Conservation (phyloP, 2,113 vertebrate genomes). For the Limanda limanda region DNA sequence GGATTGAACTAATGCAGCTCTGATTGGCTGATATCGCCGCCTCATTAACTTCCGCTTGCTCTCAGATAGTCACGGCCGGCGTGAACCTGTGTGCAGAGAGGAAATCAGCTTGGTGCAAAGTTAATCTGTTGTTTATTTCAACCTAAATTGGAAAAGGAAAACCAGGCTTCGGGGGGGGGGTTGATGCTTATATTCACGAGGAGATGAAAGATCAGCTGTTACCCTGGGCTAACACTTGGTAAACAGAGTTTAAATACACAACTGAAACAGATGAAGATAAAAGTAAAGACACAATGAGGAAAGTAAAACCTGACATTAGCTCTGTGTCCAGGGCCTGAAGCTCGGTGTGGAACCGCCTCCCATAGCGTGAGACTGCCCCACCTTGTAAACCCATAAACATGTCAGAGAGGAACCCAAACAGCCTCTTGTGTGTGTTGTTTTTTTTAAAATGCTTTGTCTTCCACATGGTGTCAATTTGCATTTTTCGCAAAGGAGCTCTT, state of each 20-base stretch:
- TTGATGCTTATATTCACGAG: neutral
- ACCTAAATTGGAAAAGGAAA: constrained; percentile 19
- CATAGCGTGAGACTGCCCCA: constrained; percentile 73
- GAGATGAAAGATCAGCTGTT: neutral
- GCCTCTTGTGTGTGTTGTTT: constrained; percentile 62
- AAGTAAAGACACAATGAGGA: neutral
- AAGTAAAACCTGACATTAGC: neutral
- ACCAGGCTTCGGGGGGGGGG: neutral
- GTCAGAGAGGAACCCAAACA: constrained; percentile 67
- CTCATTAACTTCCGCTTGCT: constrained; percentile 38
- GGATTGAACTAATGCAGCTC: neutral
- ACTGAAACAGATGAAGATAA: neutral
- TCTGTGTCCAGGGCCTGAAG: constrained; percentile 13
- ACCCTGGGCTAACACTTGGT: neutral
- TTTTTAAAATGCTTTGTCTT: constrained; percentile 77
- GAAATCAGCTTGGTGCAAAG: constrained; percentile 24
- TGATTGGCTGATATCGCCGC: constrained; percentile 26
- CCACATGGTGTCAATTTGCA: constrained; percentile 83
- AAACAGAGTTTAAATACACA: neutral
- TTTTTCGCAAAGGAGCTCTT: constrained; percentile 80
- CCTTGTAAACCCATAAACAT: constrained; percentile 70
- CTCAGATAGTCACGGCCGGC: constrained; percentile 27
- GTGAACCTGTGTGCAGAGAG: constrained; percentile 8
- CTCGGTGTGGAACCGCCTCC: constrained; percentile 12
- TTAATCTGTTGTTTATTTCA: constrained; percentile 40